Conservation (phyloP, 2,113 vertebrate species). For the Notarius quadriscutis region DNA sequence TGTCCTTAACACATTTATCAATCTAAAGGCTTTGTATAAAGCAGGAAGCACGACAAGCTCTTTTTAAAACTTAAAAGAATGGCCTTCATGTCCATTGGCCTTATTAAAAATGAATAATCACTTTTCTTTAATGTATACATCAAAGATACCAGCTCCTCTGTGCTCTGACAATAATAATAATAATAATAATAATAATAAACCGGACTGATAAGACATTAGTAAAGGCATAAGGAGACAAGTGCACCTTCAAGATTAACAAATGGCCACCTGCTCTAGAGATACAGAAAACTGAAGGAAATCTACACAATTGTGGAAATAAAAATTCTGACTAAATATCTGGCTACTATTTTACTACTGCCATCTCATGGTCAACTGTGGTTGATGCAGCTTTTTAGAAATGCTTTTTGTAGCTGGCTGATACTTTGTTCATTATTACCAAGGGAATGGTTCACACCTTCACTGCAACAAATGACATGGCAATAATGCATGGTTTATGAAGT, state of each 20-base stretch:
- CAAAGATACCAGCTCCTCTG: background rate
- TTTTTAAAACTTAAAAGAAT: slow-evolving; percentile 56
- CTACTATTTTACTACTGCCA: slow-evolving; percentile 60
- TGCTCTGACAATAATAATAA: background rate
- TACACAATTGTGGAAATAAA: background rate
- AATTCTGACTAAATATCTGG: background rate
- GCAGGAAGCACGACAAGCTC: slow-evolving; percentile 62
- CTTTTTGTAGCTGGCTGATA: background rate
- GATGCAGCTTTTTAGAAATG: slow-evolving; percentile 56
- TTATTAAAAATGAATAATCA: slow-evolving; percentile 57
- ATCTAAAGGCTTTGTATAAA: slow-evolving; percentile 50
- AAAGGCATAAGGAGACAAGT: background rate
- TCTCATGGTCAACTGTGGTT: slow-evolving; percentile 68
- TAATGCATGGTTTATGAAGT: slow-evolving; percentile 12
- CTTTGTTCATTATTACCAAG: slow-evolving; percentile 3
- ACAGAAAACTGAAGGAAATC: background rate
- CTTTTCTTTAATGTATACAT: slow-evolving; percentile 50
- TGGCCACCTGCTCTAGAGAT: background rate
- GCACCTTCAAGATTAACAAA: background rate
- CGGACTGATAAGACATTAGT: background rate
- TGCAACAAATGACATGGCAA: background rate
- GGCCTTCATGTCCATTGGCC: slow-evolving; percentile 50
- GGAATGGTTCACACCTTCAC: background rate
- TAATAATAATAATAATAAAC: too few relatives aligned
- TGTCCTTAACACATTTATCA: slow-evolving; percentile 44